Base-by-base conservation (phyloP, 2,113 vertebrate species). In the Cynoglossus semilaevis region DNA sequence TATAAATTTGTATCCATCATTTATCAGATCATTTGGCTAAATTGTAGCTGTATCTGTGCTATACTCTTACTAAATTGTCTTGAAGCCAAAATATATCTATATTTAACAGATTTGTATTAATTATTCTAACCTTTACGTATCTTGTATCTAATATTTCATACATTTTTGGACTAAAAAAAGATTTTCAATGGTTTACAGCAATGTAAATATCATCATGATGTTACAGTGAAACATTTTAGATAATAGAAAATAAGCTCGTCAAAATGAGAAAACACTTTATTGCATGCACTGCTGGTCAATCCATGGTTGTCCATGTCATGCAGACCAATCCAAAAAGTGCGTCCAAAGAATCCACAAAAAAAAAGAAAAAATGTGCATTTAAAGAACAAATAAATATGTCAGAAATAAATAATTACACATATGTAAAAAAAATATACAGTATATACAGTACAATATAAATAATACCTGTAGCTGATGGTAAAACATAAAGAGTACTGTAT, bases 261-360 rank as follows among this genome's bases (percentile, higher is more conserved):
- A 14, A 53, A 50, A 69, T 65, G 42, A 52, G 72, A 29, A 84
- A 81, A 58, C 37, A 53, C 70, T 88, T 90, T 84, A 86, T 77
- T 85, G 59, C 77, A 83, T 84, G 84, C 82, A 78, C 42, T 44
- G 68, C 34, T 66, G 83, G 81, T 88, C 87, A 64, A 44, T 88
- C 86, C 66, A 76, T 74, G 81, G 83, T 60, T 75, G 36, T 15
- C 79, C 85, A 82, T 65, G 47, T 89, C 87, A 88, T 79, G 52
- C 79, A 84, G 85, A 91, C 86, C 87, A 37, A 45, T 52, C 52
- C 62, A 77, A 77, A 47, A 40, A 35, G 63, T 70, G 61, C n/a
- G 11, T 74, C 81, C 58, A 80, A 57, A 50, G 7, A 37, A 14
- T 49, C 17, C 11, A 12, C 49, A 42, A 51, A 63, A n/a, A 60